Conservation (phyloP, 1,140 invertebrate species). For the Drosophila ercepeae region DNA sequence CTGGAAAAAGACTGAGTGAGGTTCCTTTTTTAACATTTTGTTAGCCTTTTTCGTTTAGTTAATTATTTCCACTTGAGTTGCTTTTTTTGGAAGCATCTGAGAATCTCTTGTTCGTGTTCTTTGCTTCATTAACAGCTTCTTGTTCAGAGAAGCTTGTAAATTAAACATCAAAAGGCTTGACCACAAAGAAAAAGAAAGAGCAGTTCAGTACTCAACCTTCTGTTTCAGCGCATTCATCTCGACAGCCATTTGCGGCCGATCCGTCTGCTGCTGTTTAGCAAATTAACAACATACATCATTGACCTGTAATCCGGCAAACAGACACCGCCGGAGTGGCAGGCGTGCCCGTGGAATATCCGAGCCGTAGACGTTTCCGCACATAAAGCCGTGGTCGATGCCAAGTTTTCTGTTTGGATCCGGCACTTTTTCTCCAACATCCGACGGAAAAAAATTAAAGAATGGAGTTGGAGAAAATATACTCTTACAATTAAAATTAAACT, state of each 20-base stretch:
- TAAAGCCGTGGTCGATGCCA: conserved; percentile 18
- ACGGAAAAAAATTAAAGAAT: neutral
- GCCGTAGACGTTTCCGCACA: conserved; percentile 1
- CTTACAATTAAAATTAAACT: neutral
- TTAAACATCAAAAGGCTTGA: conserved; percentile 47
- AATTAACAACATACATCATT: conserved; percentile 73
- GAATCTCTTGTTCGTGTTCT: neutral
- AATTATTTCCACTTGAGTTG: neutral
- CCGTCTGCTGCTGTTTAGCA: conserved; percentile 38
- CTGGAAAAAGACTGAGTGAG: no score
- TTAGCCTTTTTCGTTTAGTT: neutral
- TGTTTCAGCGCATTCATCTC: conserved; percentile 12
- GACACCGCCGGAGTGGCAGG: conserved; percentile 4
- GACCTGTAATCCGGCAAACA: conserved; percentile 48
- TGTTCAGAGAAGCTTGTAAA: conserved; percentile 19
- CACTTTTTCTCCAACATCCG: neutral
- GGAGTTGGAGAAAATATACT: neutral
- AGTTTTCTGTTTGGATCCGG: conserved; percentile 3
- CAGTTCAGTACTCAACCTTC: conserved; percentile 1
- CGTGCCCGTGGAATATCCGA: conserved; percentile 6
- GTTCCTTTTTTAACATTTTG: no score
- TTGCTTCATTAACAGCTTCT: conserved; percentile 10
- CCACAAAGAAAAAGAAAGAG: conserved; percentile 1
- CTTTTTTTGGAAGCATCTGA: neutral
- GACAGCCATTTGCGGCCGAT: conserved; percentile 23